Conservation (phyloP, 2,888 invertebrate species). For the Watsonalla binaria region DNA sequence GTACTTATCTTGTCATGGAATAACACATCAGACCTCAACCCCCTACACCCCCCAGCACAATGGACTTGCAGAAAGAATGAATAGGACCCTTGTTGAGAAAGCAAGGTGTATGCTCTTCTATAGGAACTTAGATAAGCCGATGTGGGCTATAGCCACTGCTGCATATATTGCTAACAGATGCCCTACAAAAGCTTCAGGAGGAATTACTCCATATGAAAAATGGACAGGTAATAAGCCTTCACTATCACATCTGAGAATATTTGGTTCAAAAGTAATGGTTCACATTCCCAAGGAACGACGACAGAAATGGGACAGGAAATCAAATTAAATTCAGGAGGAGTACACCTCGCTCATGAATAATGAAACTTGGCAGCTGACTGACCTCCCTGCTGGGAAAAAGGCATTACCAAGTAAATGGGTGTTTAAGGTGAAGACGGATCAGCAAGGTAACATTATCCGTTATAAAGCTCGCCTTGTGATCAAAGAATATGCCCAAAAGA, state of each 20-base stretch:
- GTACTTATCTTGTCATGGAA: constrained; percentile 15
- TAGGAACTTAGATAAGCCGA: constrained; percentile 5
- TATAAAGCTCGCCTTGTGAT: constrained; percentile 16
- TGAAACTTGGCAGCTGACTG: constrained; percentile 6
- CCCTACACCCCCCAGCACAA: constrained; percentile 34
- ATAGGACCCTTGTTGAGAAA: constrained; percentile 14
- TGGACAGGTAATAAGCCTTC: constrained; percentile 35
- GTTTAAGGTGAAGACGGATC: constrained; percentile 7
- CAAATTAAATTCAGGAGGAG: constrained; percentile 9
- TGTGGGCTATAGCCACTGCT: constrained; percentile 6
- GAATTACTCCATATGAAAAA: constrained; percentile 21
- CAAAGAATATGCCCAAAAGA: constrained; percentile 17
- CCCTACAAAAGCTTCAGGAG: constrained; percentile 5
- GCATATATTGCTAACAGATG: constrained; percentile 13
- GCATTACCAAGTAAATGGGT: constrained; percentile 9
- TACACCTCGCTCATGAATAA: constrained; percentile 10
- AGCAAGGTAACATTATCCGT: constrained; percentile 7
- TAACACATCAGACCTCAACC: constrained; percentile 20
- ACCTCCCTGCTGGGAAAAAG: constrained; percentile 7
- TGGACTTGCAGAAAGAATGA: constrained; percentile 30
- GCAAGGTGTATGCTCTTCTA: constrained; percentile 16
- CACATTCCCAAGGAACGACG: constrained; percentile 14
- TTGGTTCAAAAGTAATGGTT: constrained; percentile 34
- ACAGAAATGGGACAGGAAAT: background rate
- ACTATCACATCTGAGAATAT: constrained; percentile 28